A percentile compares a stretch with the other conserved stretches of the same genome.
Evolutionary conservation across 2,888 invertebrate species (phyloP).

Genomic region (Standfussiana lucernea): DNA sequence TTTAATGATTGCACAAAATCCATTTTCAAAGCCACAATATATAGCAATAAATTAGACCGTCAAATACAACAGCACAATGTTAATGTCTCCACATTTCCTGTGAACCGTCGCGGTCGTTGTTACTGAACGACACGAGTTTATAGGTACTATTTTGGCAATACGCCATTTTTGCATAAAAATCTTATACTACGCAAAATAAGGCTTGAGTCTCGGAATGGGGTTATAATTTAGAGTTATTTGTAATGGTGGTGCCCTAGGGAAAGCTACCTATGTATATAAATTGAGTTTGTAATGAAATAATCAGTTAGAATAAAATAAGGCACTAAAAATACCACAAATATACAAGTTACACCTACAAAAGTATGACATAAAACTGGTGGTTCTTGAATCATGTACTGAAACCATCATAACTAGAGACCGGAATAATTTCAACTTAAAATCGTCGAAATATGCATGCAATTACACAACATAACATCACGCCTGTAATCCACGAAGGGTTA

Average conservation of each 20-base stretch:
- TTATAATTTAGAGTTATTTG: constrained; percentile 26
- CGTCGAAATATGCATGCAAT: not conserved
- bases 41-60: constrained; percentile 44
- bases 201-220: constrained; percentile 20
- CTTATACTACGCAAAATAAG: constrained; percentile 23
- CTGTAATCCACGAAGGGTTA: too few species aligned
- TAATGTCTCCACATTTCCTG: constrained; percentile 59
- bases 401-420: not conserved
- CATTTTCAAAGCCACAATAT: constrained; percentile 9
- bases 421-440: not conserved
- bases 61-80: constrained; percentile 47
- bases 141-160: constrained; percentile 51
- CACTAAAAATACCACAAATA: too few species aligned
- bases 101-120: constrained; percentile 35
- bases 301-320: not conserved
- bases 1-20: constrained; percentile 26
- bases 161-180: constrained; percentile 60
- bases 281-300: not conserved
- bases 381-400: too few species aligned
- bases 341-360: too few species aligned
- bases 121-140: constrained; percentile 40
- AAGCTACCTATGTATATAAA: not conserved
- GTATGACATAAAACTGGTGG: not conserved
- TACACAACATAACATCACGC: too few species aligned
- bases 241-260: not conserved